Evolutionary conservation across 2,113 vertebrate genomes (phyloP), one percentile per base, ranked within the genome.

Genomic region (Phycodurus eques): DNA sequence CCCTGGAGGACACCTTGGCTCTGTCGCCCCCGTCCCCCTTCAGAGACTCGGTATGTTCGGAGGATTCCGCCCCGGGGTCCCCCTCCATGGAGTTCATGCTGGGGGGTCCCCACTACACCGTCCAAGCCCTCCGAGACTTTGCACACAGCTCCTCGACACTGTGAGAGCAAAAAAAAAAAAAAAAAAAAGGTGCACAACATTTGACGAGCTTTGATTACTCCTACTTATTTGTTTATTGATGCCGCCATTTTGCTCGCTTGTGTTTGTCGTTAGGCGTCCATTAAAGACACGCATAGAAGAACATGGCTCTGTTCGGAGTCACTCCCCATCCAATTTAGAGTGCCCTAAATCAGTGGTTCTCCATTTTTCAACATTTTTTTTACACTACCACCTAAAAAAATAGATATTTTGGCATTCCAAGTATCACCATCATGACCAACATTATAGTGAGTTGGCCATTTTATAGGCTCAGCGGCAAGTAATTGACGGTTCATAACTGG

Each of bases 111-210:
- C 91, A 91, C 91, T 98, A 97, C 63, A 93, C 94, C 87, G 94
- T 96, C 20, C 92, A 94, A 88, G 92, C 96, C 71, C 90, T 97
- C 82, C 92, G 86, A 72, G 95, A 98, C 93, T 97, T 94, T 53
- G 96, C 95, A 88, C 97, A 99, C 88, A 98, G 94, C 91, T 98
- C 97, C 0, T 99, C 97, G 67, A 99, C 98, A 80, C 94, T 99
- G 92, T 99, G 94, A 94, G 89, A 85, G 87, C 78, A 74, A 71
- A 66, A 63, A 63, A 63, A 42, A 63, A 20, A 62, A 63, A 63
- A 42, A 63, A 20, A 62, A 42, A 14, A 31, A 6, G 59, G 59
- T 61, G 47, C 67, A 56, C 47, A 67, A 46, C 13, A 14, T 68
- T 42, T 68, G 22, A 47, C 42, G 22, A 65, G 63, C 64, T 66